These are phyloP conservation scores for Euzophera pinguis DNA, from an alignment of 2,888 invertebrate genomes.

Conservation along the genomic window DNA sequence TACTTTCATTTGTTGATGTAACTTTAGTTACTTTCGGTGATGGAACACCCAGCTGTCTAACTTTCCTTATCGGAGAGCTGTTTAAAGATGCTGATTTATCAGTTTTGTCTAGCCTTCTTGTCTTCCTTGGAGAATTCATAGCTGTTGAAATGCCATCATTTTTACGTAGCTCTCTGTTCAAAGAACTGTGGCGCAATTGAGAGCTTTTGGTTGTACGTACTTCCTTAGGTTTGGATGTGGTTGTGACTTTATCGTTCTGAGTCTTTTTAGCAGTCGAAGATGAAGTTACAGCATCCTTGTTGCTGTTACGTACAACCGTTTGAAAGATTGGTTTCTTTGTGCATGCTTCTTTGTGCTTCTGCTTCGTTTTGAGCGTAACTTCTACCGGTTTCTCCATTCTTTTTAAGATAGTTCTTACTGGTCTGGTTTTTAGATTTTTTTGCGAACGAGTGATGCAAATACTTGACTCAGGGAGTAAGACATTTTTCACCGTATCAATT, in stretches of 20 bases:
- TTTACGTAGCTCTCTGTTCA: constrained; percentile 61
- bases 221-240: constrained; percentile 54
- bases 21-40: constrained; percentile 53
- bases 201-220: constrained; percentile 56
- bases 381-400: constrained; percentile 67
- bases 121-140: constrained; percentile 68
- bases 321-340: constrained; percentile 69
- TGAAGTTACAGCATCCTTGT: constrained; percentile 56
- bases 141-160: constrained; percentile 56
- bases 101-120: constrained; percentile 65
- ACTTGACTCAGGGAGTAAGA: constrained; percentile 40
- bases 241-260: constrained; percentile 55
- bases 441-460: constrained; percentile 62
- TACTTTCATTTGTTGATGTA: constrained; percentile 62
- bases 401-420: constrained; percentile 52
- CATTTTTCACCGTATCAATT: constrained; percentile 57
- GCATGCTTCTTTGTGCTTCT: constrained; percentile 49
- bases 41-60: constrained; percentile 61
- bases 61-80: constrained; percentile 72
- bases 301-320: constrained; percentile 62
- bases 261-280: constrained; percentile 46
- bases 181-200: constrained; percentile 63
- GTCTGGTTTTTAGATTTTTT: constrained; percentile 54
- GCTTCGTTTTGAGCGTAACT: constrained; percentile 40
- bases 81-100: constrained; percentile 69